Evolutionary conservation across 2,888 invertebrate species (phyloP).

Genomic region (Desoria tigrina): DNA sequence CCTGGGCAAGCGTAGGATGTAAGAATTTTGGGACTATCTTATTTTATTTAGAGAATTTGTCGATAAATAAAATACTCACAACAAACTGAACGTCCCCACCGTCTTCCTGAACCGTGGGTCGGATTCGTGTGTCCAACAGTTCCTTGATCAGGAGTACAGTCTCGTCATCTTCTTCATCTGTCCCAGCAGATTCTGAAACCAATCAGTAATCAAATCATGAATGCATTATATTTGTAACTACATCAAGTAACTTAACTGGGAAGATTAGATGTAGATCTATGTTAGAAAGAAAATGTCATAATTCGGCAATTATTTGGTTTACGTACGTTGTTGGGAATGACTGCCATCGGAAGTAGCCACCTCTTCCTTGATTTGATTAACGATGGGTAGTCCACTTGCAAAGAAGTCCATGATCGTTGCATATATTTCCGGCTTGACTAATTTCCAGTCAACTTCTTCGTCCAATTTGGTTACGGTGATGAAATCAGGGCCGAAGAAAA

Average conservation of each 20-base stretch:
- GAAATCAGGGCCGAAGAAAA: slow-evolving; percentile 95
- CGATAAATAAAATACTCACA: too few relatives aligned
- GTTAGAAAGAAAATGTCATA: too few relatives aligned
- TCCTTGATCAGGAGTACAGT: slow-evolving; percentile 98
- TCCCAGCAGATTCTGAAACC: slow-evolving; percentile 59
- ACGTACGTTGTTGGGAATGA: too few relatives aligned
- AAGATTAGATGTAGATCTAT: background rate
- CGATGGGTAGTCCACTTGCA: slow-evolving; percentile 83
- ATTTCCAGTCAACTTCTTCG: slow-evolving; percentile 90
- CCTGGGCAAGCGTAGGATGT: too few relatives aligned
- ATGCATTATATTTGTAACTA: background rate
- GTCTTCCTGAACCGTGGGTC: slow-evolving; percentile 99
- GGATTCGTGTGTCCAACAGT: slow-evolving; percentile 90
- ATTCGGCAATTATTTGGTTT: too few relatives aligned
- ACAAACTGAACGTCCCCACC: slow-evolving; percentile 96
- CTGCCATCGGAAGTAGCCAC: slow-evolving; percentile 2
- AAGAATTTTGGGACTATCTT: too few relatives aligned
- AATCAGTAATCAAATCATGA: background rate
- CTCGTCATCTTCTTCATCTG: slow-evolving; percentile 92
- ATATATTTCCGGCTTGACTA: slow-evolving; percentile 95
- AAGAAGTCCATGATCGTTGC: slow-evolving; percentile 99
- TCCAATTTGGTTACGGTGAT: slow-evolving; percentile 90
- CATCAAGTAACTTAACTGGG: background rate
- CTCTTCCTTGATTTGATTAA: slow-evolving; percentile 64
- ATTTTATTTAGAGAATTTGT: too few relatives aligned